Percentiles rank a stretch among this genome's conserved stretches.
Conservation (phyloP, 2,888 invertebrate species). For the Plemyria rubiginata region DNA sequence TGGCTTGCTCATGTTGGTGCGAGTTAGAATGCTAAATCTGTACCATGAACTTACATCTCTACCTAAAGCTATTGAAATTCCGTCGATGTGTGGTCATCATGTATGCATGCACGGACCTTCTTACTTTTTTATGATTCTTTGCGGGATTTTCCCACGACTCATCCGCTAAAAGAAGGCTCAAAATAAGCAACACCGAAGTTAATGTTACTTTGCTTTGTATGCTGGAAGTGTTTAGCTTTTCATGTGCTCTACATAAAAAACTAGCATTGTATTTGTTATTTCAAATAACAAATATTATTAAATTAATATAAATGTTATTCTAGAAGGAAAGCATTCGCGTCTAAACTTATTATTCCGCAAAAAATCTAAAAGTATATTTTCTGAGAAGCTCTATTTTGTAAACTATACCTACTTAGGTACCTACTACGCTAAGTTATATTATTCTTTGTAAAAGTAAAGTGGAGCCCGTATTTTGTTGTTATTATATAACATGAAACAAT, state of each 20-base stretch:
- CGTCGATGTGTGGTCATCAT: constrained; percentile 29
- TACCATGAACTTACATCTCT: not conserved
- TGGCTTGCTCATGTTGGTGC: constrained; percentile 45
- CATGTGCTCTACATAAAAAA: not conserved
- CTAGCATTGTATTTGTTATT: not conserved
- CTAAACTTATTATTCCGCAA: too few relatives aligned
- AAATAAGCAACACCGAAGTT: constrained; percentile 10
- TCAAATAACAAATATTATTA: not conserved
- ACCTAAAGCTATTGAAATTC: constrained; percentile 26
- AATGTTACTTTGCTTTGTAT: constrained; percentile 10
- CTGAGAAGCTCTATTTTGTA: too few relatives aligned
- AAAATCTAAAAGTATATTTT: too few relatives aligned
- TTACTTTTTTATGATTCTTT: constrained; percentile 33
- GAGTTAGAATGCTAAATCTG: constrained; percentile 44
- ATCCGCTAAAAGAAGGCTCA: constrained; percentile 14
- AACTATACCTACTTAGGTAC: too few relatives aligned
- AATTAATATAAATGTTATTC: too few relatives aligned
- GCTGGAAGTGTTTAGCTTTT: constrained; percentile 1
- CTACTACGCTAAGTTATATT: too few relatives aligned
- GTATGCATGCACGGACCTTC: constrained; percentile 32
- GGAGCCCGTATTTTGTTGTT: too few relatives aligned
- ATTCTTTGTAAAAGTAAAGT: too few relatives aligned
- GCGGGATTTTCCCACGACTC: constrained; percentile 41
- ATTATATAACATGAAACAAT: too few relatives aligned
- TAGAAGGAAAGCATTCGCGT: too few relatives aligned